phyloP scores from a whole-genome alignment of 2,797 vertebrate genomes.

The Danio albolineatus region DNA sequence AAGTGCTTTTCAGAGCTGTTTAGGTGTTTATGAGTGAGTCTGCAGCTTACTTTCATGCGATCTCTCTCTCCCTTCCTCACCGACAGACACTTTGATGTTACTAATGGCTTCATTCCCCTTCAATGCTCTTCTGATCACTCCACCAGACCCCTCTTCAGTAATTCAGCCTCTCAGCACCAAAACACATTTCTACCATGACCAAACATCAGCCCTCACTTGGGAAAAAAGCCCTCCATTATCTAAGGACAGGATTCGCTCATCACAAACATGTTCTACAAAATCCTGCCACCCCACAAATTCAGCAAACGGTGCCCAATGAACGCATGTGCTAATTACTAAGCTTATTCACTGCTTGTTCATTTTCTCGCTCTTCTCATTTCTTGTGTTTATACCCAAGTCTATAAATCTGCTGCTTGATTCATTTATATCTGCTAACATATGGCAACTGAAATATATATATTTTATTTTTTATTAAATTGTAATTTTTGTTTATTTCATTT shows the following conservation, averaged over 20 bases:
- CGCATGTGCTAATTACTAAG: background rate
- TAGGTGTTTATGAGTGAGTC: constrained; percentile 56
- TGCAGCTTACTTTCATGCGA: constrained; percentile 52
- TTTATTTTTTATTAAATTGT: no score
- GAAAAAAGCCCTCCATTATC: constrained; percentile 32
- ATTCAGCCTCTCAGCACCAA: constrained; percentile 49
- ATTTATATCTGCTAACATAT: no score
- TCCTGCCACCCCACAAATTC: background rate
- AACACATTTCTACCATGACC: constrained; percentile 53
- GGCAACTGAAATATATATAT: no score
- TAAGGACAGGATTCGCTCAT: constrained; percentile 44
- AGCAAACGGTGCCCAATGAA: background rate
- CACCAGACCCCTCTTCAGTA: constrained; percentile 47
- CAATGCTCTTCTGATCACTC: constrained; percentile 48
- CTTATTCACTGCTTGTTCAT: background rate
- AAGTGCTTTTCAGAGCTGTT: constrained; percentile 59
- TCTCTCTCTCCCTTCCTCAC: constrained; percentile 18
- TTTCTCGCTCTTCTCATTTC: no score
- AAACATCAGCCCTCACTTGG: constrained; percentile 13
- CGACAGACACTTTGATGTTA: constrained; percentile 59
- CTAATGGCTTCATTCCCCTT: constrained; percentile 58
- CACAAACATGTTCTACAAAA: constrained; percentile 5
- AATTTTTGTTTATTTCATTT: no score
- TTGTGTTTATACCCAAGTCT: no score
- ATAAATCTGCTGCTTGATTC: no score